Evolutionary conservation across 1,140 invertebrate genomes (phyloP), one percentile per base, ranked within the genome.

Genomic region (Calephelis virginiensis): DNA sequence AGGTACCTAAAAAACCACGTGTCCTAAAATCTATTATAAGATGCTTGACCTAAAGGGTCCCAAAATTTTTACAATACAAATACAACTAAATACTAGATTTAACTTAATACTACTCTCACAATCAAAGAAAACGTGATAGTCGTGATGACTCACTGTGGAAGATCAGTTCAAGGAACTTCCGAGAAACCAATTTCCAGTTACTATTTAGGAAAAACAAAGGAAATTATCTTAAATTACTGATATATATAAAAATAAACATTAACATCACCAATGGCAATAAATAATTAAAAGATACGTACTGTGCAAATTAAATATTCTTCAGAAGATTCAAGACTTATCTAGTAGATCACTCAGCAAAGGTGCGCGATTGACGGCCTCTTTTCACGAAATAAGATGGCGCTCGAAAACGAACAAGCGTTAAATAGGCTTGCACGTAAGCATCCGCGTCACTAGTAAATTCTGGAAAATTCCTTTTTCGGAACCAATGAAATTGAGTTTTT

Each of bases 311-410:
- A 71, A 63, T 68, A 76, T 73, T 63, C 71, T 77, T 81, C 63
- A 69, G 81, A 77, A 80, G 79, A 85, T 76, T 84, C 82, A 77
- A 74, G 53, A 59, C 53, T 59, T 59, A 59, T 64, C 63, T 64
- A 46, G 76, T 75, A 80, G 80, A 80, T 76, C 80, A 80, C 85
- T 89, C 83, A 82, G 86, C 85, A 88, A 87, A 85, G 71, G 86
- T 90, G 88, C 84, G 85, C 85, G 85, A 89, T 85, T 86, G 83
- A 80, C 88, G 85, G 85, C 79, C 85, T 86, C 82, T 78, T 80
- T 78, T 80, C 73, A 80, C 75, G 79, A 85, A 88, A 82, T 90
- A 86, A 90, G 75, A 81, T 82, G 81, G 83, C 81, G 78, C 43
- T 63, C 60, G 63, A 53, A 62, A 64, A 66, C 46, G 63, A 63